A percentile compares a stretch with the other conserved stretches of the same genome.
These are phyloP conservation scores for Bombylius major DNA, from an alignment of 2,888 invertebrate genomes.

Conservation along the genomic window DNA sequence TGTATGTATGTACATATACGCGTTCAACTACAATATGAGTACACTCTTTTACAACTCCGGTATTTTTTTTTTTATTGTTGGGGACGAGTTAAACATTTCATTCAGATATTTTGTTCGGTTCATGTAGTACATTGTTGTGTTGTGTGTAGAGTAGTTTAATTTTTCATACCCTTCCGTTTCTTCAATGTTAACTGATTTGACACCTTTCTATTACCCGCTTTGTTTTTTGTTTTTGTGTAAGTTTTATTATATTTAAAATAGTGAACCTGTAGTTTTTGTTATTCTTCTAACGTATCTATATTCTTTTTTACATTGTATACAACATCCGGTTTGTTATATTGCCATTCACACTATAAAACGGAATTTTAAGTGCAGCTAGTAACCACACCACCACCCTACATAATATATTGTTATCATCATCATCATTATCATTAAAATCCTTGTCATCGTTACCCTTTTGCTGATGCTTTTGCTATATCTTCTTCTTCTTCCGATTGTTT, in stretches of 20 bases:
- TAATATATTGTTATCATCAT: background rate
- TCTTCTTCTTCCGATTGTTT: background rate
- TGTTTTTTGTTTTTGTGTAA: no score
- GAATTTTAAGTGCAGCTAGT: background rate
- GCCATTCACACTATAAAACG: background rate
- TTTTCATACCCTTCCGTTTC: constrained; percentile 4
- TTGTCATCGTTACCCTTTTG: no score
- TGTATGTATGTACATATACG: no score
- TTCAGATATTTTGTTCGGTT: background rate
- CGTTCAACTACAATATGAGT: background rate
- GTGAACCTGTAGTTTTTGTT: no score
- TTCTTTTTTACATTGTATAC: no score
- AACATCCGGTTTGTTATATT: background rate
- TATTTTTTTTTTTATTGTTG: background rate
- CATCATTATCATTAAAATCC: background rate
- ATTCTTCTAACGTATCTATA: no score
- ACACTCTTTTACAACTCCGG: constrained; percentile 7
- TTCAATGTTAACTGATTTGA: no score
- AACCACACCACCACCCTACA: background rate
- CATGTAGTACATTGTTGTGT: no score
- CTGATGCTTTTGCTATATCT: no score
- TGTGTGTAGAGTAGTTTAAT: background rate
- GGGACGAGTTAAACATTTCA: constrained; percentile 1
- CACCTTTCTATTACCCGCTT: no score
- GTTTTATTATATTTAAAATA: no score